A percentile compares a stretch with the other conserved stretches of the same genome.
Evolutionary conservation across 1,140 invertebrate genomes (phyloP).

Genomic region (Drosophila pachea): DNA sequence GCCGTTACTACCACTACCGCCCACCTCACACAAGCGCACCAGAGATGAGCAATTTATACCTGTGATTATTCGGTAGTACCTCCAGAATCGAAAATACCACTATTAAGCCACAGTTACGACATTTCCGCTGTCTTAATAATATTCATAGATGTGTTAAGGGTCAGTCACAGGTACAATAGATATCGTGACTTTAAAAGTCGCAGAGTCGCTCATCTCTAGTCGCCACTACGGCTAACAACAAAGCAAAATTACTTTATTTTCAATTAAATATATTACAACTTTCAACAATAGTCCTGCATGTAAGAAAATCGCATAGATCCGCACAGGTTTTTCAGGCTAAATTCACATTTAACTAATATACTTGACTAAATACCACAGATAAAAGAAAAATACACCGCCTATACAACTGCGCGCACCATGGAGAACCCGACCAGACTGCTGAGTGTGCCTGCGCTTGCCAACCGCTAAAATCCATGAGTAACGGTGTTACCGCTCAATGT

Average conservation of each 20-base stretch:
- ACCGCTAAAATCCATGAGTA: slow-evolving; percentile 6
- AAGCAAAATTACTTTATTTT: not conserved
- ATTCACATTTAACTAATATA: slow-evolving; percentile 31
- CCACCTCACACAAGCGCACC: slow-evolving; percentile 36
- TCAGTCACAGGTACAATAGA: slow-evolving; percentile 17
- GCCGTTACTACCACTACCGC: slow-evolving; percentile 27
- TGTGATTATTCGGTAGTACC: slow-evolving; percentile 27
- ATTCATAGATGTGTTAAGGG: slow-evolving; percentile 8
- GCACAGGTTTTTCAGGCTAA: slow-evolving; percentile 1
- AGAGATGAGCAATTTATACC: slow-evolving; percentile 37
- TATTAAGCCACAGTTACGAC: not conserved
- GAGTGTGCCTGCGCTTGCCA: slow-evolving; percentile 25
- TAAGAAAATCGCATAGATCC: no score
- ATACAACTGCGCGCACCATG: slow-evolving; percentile 29
- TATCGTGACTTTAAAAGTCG: slow-evolving; percentile 21
- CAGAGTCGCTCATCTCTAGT: slow-evolving; percentile 39
- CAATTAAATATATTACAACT: no score
- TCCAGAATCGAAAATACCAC: slow-evolving; percentile 11
- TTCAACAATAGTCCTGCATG: no score
- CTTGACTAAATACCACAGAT: slow-evolving; percentile 30
- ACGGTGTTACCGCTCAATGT: slow-evolving; percentile 2
- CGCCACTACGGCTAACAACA: not conserved
- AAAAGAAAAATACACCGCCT: slow-evolving; percentile 29
- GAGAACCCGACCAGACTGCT: slow-evolving; percentile 36
- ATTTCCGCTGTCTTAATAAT: not conserved